phyloP scores from a whole-genome alignment of 2,113 vertebrate genomes.

The Toxotes jaculatrix region DNA sequence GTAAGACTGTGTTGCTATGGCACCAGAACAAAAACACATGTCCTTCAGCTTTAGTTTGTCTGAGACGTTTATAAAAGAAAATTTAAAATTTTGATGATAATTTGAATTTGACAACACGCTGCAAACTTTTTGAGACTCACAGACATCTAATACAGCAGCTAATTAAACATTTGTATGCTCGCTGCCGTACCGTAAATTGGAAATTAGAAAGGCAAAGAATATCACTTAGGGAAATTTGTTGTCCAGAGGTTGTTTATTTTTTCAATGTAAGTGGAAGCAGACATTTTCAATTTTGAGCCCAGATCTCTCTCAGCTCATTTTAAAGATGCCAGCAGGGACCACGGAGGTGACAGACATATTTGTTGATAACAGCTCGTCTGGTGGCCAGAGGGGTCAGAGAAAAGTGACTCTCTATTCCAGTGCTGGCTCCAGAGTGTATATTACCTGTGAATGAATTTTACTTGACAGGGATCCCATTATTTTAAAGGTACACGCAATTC shows the following conservation, averaged over 20 bases:
- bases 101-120: slow-evolving; percentile 19
- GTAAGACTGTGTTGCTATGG: slow-evolving; percentile 39
- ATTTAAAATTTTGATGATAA: not conserved
- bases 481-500: not conserved
- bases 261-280: slow-evolving; percentile 20
- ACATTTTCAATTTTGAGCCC: slow-evolving; percentile 25
- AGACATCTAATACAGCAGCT: slow-evolving; percentile 22
- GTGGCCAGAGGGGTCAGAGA: slow-evolving; percentile 39
- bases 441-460: slow-evolving; percentile 44
- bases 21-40: slow-evolving; percentile 22
- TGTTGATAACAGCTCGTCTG: slow-evolving; percentile 43
- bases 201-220: slow-evolving; percentile 1
- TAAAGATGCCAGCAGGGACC: slow-evolving; percentile 31
- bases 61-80: not conserved
- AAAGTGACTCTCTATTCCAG: slow-evolving; percentile 37
- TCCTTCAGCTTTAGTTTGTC: slow-evolving; percentile 35
- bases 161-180: slow-evolving; percentile 30
- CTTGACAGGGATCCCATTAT: not conserved
- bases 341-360: slow-evolving; percentile 28
- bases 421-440: slow-evolving; percentile 14
- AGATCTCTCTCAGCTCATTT: slow-evolving; percentile 33
- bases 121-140: slow-evolving; percentile 18
- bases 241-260: slow-evolving; percentile 4
- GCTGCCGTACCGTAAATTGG: slow-evolving; percentile 1
- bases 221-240: slow-evolving; percentile 24